Evolutionary conservation across 2,888 invertebrate genomes (phyloP), one percentile per base, ranked within the genome.

Genomic region (Dusona sp.): DNA sequence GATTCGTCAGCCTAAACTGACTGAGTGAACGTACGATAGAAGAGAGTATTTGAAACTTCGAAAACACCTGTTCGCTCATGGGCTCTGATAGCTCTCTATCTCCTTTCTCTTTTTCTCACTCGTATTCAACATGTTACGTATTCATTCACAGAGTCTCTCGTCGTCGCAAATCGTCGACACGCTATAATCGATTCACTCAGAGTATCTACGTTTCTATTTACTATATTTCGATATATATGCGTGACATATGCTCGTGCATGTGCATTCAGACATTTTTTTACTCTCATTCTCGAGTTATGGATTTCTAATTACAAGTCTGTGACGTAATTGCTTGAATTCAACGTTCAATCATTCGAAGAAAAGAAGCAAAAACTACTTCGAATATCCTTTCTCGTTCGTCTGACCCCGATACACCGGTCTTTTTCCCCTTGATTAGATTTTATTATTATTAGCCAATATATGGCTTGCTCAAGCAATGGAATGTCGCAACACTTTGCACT

Each of bases 31-130:
- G 73, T 51, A 42, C 48, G 67, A 70, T 74, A 74, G 74, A 84
- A 74, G 74, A 78, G 57, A n/a, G 73, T 73, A 67, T 77, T 85
- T 73, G 78, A 81, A 85, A 85, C 78, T 85, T 85, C 67, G 82
- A 79, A 85, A 85, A 85, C 85, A 85, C 85, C 85, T 85, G 85
- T 85, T 85, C 81, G 81, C 73, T 81, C 81, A 78, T 81, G 77
- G 80, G 70, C 72, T 48, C 70, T 67, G 77, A 80, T 65, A 51
- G 54, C 33, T 84, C 74, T 75, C 70, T 54, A 33, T 78, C 64
- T 51, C 19, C 75, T 51, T 29, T 57, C 51, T 25, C 48, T 57
- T 61, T 57, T 54, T 38, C 74, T 64, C 74, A 48, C 48, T 51
- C 38, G 13, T 16, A 1, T 36, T 38, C 22, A 68, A 38, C 68